phyloP scores from a whole-genome alignment of 2,113 vertebrate species.

The Meriones unguiculatus region DNA sequence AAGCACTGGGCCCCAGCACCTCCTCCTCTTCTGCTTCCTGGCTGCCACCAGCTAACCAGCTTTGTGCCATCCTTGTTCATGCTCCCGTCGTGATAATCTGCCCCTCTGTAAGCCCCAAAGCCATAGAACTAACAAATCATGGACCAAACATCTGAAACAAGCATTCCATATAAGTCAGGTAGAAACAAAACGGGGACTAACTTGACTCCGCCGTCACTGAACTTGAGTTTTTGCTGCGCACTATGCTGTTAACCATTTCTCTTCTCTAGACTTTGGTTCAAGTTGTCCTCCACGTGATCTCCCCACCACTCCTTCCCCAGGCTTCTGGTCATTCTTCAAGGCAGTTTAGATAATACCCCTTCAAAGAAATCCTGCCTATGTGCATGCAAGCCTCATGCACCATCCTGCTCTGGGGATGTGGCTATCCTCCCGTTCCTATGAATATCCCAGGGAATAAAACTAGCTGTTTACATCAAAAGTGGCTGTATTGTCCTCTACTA shows the following conservation, averaged over 20 bases:
- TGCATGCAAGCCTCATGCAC: not conserved
- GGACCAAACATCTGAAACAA: not conserved
- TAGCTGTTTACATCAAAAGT: too few species aligned
- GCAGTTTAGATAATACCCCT: not conserved
- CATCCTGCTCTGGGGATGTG: rapidly evolving
- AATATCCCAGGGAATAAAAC: not conserved
- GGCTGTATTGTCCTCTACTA: too few species aligned
- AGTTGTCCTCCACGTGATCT: not conserved
- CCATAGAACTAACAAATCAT: too few species aligned
- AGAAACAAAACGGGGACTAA: not conserved
- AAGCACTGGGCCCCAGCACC: not conserved
- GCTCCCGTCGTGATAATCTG: rapidly evolving
- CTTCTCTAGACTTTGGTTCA: not conserved
- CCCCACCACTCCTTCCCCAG: not conserved
- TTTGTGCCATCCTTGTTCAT: not conserved
- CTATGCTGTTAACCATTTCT: not conserved
- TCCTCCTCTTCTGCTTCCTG: not conserved
- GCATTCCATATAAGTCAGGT: not conserved
- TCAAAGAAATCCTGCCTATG: not conserved
- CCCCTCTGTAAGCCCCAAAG: not conserved
- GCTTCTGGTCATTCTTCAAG: not conserved
- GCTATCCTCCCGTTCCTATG: not conserved
- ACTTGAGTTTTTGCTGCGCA: not conserved
- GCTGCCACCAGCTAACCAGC: not conserved
- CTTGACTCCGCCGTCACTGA: too few species aligned